A percentile compares a stretch with the other conserved stretches of the same genome.
Evolutionary conservation across 2,888 invertebrate genomes (phyloP).

Genomic region (Mesorhabditis belari): DNA sequence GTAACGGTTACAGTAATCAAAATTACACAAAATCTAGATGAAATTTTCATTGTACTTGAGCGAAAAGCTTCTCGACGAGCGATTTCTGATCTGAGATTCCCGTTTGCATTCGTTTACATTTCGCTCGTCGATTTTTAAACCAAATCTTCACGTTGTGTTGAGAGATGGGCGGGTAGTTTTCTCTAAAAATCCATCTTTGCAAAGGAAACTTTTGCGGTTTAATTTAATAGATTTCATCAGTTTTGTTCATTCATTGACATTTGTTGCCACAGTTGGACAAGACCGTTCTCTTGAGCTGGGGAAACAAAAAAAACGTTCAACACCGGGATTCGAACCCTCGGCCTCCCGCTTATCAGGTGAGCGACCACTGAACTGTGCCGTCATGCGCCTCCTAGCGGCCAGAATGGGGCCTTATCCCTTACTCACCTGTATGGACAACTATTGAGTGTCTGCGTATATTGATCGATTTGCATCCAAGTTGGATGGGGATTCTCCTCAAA

Average conservation of each 20-base stretch:
- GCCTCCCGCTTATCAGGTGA: too few species aligned
- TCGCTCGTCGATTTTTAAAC: conserved; percentile 87
- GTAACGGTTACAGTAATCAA: too few species aligned
- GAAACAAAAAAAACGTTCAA: too few species aligned
- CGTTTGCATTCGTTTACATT: conserved; percentile 76
- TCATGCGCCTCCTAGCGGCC: too few species aligned
- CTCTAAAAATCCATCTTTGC: conserved; percentile 53
- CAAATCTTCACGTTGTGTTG: conserved; percentile 99
- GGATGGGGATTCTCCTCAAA: conserved; percentile 96
- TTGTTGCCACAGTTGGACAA: too few species aligned
- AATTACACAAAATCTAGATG: too few species aligned
- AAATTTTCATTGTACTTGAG: not conserved
- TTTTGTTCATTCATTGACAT: too few species aligned
- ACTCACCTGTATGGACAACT: conserved; percentile 77
- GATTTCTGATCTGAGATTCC: conserved; percentile 16
- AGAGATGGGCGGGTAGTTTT: conserved; percentile 95
- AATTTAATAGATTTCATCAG: not conserved
- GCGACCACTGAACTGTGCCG: too few species aligned
- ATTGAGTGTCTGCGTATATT: conserved; percentile 94
- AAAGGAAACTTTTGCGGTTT: not conserved
- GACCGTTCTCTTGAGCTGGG: too few species aligned
- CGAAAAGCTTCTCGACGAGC: not conserved
- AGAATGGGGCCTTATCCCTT: too few species aligned
- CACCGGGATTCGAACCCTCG: too few species aligned
- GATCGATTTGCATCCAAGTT: conserved; percentile 89